Evolutionary conservation across 2,888 invertebrate genomes (phyloP), one percentile per base, ranked within the genome.

Genomic region (Argyresthia goedartella): DNA sequence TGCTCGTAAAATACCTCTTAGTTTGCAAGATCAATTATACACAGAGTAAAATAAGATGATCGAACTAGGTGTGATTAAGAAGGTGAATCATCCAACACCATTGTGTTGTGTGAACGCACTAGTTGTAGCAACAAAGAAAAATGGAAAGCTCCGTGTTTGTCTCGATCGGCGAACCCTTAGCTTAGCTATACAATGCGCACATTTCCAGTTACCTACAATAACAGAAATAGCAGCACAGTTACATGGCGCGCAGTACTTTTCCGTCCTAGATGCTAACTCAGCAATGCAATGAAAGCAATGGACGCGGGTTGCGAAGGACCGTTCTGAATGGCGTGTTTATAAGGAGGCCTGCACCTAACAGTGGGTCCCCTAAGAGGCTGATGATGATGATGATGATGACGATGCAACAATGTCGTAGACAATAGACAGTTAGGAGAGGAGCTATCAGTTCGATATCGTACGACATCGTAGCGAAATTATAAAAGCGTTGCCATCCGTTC

Each of bases 91-190:
- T 46, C 58, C 59, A 3, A 59, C 60, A 2, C 34, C 51, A 4
- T n/a, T n/a, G n/a, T n/a, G n/a, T n/a, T 60, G 60, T 59, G 58
- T 59, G 4, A 57, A 57, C 49, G 51, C 53, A 0, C 49, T 60
- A 8, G 57, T 58, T n/a, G 16, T 60, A 1, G 55, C 54, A 1
- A 56, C 54, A 2, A 59, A 59, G 36, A 58, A 59, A 45, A 51
- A 59, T 51, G 55, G 51, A 9, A 50, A 39, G 13, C 15, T 59
- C 8, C 47, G 57, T 0, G 8, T 57, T 8, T 57, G 59, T 34
- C 11, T 59, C 7, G 58, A 59, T 36, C 36, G 8, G 36, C 36
- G 36, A 9, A 7, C 36, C 8, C 36, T 36, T 7, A n/a, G n/a
- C n/a, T n/a, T n/a, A n/a, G n/a, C n/a, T n/a, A n/a, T n/a, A n/a